Evolutionary conservation across 2,888 invertebrate genomes (phyloP).

Genomic region (Volucella zonaria): DNA sequence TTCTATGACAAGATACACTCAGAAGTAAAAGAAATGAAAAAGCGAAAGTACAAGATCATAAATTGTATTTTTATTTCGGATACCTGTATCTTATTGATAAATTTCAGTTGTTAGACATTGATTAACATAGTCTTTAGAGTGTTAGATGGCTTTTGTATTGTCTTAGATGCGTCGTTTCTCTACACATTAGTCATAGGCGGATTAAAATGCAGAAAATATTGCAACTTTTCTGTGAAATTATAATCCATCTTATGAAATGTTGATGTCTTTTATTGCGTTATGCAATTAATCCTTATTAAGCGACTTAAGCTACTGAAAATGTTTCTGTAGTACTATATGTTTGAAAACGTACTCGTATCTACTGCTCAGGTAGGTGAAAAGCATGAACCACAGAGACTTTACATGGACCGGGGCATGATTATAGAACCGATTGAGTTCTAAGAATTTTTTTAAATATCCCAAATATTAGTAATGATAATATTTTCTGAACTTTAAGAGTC

Average conservation of each 20-base stretch:
- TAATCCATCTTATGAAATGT: background rate
- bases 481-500: no score
- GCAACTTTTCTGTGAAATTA: background rate
- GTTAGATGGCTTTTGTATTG: constrained; percentile 10
- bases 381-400: no score
- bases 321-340: no score
- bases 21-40: constrained; percentile 8
- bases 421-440: no score
- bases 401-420: no score
- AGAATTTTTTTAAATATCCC: no score
- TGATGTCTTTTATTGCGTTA: background rate
- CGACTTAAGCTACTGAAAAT: no score
- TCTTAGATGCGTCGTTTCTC: background rate
- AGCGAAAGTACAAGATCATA: constrained; percentile 25
- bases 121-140: constrained; percentile 25
- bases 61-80: background rate
- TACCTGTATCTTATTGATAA: constrained; percentile 21
- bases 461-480: no score
- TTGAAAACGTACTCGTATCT: no score
- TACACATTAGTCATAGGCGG: background rate
- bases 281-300: no score
- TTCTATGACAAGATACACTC: background rate
- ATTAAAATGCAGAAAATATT: background rate
- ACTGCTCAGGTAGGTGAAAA: no score
- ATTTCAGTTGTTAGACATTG: constrained; percentile 23